Conservation (phyloP, 1,140 invertebrate species). For the Trinorchestia longiramus region DNA sequence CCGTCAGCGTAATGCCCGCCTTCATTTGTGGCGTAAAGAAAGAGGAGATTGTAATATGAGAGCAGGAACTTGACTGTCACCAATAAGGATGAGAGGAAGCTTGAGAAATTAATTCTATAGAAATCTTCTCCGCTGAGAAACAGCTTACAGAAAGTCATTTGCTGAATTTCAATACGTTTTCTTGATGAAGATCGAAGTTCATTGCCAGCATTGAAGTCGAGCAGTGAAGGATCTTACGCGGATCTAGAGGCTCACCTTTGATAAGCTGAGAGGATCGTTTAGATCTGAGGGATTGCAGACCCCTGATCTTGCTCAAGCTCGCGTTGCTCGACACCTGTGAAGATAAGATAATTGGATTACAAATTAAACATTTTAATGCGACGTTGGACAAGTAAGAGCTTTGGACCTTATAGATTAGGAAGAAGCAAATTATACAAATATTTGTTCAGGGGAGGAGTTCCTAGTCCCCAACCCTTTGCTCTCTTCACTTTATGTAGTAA, state of each 20-base stretch:
- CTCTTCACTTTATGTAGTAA: not conserved
- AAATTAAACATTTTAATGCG: not conserved
- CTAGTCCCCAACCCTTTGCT: not conserved
- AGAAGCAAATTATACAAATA: not conserved
- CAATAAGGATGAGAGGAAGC: not conserved
- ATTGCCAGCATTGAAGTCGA: not conserved
- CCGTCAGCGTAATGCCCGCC: not conserved
- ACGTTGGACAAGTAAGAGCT: not conserved
- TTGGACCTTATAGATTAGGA: not conserved
- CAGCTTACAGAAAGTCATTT: not conserved
- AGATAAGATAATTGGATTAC: not conserved
- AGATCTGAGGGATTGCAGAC: slow-evolving; percentile 38
- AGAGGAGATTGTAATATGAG: not conserved
- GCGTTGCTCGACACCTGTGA: slow-evolving; percentile 37
- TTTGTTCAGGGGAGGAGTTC: not conserved
- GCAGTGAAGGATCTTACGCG: not conserved
- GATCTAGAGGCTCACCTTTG: slow-evolving; percentile 27
- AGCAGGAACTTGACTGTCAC: not conserved
- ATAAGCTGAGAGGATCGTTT: slow-evolving; percentile 39
- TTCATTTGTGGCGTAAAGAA: not conserved
- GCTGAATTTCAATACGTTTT: not conserved
- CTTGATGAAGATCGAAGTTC: not conserved
- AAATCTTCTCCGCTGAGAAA: not conserved
- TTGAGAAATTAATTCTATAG: not conserved
- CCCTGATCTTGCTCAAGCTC: slow-evolving; percentile 26